These are phyloP conservation scores for Craniophora ligustri DNA, from an alignment of 2,888 invertebrate species.

Conservation along the genomic window DNA sequence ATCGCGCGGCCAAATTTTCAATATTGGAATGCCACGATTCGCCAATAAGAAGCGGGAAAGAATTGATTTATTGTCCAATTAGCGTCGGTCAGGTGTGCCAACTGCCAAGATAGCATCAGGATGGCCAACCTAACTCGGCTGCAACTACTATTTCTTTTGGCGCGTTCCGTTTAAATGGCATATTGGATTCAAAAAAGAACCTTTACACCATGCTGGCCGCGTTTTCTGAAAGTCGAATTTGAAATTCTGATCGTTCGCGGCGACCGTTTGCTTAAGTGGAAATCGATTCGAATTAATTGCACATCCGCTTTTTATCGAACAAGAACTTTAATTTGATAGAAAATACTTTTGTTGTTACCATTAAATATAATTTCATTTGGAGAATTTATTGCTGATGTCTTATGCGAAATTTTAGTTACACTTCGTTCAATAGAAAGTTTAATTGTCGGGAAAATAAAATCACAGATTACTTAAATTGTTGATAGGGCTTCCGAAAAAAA, in stretches of 20 bases:
- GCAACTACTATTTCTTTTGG: constrained; percentile 86
- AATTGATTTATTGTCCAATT: constrained; percentile 89
- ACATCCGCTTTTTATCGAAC: constrained; percentile 70
- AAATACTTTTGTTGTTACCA: constrained; percentile 62
- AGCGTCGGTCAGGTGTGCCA: constrained; percentile 89
- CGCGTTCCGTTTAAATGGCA: constrained; percentile 85
- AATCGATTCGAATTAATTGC: constrained; percentile 87
- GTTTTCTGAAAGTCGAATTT: constrained; percentile 83
- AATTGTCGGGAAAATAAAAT: constrained; percentile 9
- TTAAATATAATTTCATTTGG: constrained; percentile 30
- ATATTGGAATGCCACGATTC: constrained; percentile 88
- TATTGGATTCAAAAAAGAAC: constrained; percentile 87
- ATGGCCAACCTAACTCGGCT: constrained; percentile 85
- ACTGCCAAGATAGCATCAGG: constrained; percentile 88
- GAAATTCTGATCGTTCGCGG: constrained; percentile 85
- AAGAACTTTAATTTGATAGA: constrained; percentile 83
- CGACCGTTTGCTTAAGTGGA: constrained; percentile 80
- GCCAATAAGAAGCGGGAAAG: constrained; percentile 88
- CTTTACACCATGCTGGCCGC: constrained; percentile 84
- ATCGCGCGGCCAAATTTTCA: constrained; percentile 89
- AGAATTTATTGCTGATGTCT: background rate
- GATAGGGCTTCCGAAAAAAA: constrained; percentile 18
- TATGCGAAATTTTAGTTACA: background rate
- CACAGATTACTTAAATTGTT: constrained; percentile 2
- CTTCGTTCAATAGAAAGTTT: background rate